phyloP scores from a whole-genome alignment of 2,888 invertebrate genomes.

The Leucophora obtusa region DNA sequence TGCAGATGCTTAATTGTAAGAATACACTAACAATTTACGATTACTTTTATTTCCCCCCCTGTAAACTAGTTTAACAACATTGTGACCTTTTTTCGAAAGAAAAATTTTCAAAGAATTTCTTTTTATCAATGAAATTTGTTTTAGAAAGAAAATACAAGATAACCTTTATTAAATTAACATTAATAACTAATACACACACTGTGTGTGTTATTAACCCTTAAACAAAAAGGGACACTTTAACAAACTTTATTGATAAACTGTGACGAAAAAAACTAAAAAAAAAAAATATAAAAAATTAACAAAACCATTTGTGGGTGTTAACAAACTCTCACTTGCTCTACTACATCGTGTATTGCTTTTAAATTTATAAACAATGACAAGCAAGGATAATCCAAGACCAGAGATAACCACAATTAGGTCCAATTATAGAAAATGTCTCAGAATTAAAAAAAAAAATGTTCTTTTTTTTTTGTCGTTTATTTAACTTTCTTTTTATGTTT shows the following conservation, averaged over 20 bases:
- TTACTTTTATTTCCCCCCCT: not conserved
- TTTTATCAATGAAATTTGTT: conserved; percentile 19
- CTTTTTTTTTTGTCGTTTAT: too few relatives aligned
- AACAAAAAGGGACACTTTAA: not conserved
- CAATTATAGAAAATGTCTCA: too few relatives aligned
- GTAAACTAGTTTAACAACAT: not conserved
- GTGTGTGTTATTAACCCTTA: not conserved
- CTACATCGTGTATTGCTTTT: too few relatives aligned
- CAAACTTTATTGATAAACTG: conserved; percentile 21
- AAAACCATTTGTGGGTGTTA: conserved; percentile 3
- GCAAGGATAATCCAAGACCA: too few relatives aligned
- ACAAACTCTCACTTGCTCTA: not conserved
- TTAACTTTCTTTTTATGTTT: too few relatives aligned
- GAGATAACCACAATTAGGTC: too few relatives aligned
- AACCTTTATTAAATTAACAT: conserved; percentile 44
- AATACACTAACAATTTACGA: not conserved
- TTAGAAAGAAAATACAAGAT: conserved; percentile 13
- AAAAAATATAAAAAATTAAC: not conserved
- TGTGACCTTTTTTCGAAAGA: not conserved
- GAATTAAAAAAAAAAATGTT: too few relatives aligned
- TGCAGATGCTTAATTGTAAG: conserved; percentile 22
- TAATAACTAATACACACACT: conserved; percentile 17
- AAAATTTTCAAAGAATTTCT: not conserved
- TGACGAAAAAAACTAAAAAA: not conserved
- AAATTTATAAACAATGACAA: too few relatives aligned